Evolutionary conservation across 2,797 vertebrate genomes (phyloP), one percentile per base, ranked within the genome.

Genomic region (Pitangus sulphuratus): DNA sequence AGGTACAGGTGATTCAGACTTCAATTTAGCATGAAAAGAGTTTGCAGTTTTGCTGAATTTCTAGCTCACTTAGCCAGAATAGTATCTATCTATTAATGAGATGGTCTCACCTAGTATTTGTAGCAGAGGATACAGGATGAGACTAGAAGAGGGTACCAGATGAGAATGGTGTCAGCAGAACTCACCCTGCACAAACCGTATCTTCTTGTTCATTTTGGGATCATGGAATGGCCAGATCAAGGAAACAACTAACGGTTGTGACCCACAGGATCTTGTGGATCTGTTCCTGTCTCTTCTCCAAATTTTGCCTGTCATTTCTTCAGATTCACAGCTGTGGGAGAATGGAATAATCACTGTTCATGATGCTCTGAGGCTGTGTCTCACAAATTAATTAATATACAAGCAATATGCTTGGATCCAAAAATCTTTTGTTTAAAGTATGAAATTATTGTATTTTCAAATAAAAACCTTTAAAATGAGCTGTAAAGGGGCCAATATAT

Each of bases 41-140:
- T 71, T 79, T 57, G 35, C n/a, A 72, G 75, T 30, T 89, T 79
- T 82, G 22, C n/a, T 64, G 45, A 13, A 47, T 86, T 89, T 87
- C 22, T 56, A 39, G 30, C 37, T 93, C 12, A 8, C 13, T 60
- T 45, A 53, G 17, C 15, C 42, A 64, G 24, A 84, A 11, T 28
- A 44, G 5, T 47, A 47, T 68, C 25, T 70, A 28, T 79, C 21
- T 44, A 15, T 24, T 48, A 39, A 77, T 13, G 19, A 78, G 11
- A 3, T 39, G 10, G 9, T 62, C 19, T 58, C 21, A 62, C n/a
- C 72, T 57, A 50, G 9, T 13, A 40, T 35, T 66, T 64, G 66
- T 75, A 87, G 45, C 26, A 84, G n/a, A 75, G 48, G 35, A 48
- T 44, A 50, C 11, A 30, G 53, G 37, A 44, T 66, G 48, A 48